These are phyloP conservation scores for Drosophila ogumai DNA, from an alignment of 1,140 invertebrate species.

Conservation along the genomic window DNA sequence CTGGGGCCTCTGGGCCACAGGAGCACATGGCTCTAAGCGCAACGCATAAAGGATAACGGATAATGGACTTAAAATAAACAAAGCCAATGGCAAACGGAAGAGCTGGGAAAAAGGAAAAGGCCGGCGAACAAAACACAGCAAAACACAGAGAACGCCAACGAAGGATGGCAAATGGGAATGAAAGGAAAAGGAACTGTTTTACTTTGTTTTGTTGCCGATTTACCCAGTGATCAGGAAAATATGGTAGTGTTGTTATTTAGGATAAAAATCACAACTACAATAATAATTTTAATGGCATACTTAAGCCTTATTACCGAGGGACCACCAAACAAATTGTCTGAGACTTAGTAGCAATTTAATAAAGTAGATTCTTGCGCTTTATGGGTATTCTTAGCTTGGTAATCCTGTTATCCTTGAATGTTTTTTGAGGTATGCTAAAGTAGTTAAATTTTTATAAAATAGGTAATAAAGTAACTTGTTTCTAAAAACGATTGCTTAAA, in stretches of 20 bases:
- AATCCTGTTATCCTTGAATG: not conserved
- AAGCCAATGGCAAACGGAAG: constrained; percentile 53
- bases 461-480: too few species aligned
- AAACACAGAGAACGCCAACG: constrained; percentile 23
- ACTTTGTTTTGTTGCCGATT: constrained; percentile 33
- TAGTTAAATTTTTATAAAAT: not conserved
- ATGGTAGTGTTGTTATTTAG: constrained; percentile 10
- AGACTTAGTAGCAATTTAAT: constrained; percentile 4
- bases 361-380: constrained; percentile 1
- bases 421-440: not conserved
- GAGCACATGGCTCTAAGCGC: constrained; percentile 51
- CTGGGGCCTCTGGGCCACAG: constrained; percentile 27
- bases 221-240: constrained; percentile 40
- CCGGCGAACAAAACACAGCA: constrained; percentile 48
- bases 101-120: constrained; percentile 28
- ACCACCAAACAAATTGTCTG: not conserved
- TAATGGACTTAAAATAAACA: constrained; percentile 72
- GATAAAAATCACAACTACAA: constrained; percentile 5
- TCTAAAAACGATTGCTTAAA: too few species aligned
- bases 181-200: constrained; percentile 21
- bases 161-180: constrained; percentile 25
- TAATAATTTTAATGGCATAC: constrained; percentile 13
- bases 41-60: constrained; percentile 73
- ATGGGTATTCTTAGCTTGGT: not conserved
- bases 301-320: constrained; percentile 4